Evolutionary conservation across 2,797 vertebrate genomes (phyloP).

Genomic region (Acrossocheilus fasciatus): DNA sequence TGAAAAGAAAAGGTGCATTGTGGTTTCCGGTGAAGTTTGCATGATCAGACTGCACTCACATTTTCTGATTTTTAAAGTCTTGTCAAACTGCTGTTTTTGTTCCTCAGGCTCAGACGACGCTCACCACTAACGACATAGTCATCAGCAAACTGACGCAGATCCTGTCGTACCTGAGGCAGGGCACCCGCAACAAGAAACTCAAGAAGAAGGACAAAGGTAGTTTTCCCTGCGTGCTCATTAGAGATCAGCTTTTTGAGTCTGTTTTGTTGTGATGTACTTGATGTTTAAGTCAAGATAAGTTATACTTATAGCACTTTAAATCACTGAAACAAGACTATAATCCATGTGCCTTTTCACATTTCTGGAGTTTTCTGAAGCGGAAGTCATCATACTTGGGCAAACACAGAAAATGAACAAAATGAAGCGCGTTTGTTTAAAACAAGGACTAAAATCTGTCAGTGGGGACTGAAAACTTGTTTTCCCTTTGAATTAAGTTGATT

Average conservation of each 20-base stretch:
- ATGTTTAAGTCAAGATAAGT: neutral
- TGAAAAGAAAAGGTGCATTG: neutral
- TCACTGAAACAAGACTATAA: neutral
- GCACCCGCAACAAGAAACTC: conserved; percentile 96
- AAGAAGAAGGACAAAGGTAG: conserved; percentile 98
- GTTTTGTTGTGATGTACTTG: neutral
- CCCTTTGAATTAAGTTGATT: neutral
- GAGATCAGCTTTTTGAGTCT: neutral
- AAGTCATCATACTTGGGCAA: neutral
- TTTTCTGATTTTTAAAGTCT: neutral
- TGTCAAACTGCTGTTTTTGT: neutral
- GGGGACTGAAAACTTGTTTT: neutral
- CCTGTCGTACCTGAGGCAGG: conserved; percentile 95
- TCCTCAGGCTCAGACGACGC: conserved; percentile 93
- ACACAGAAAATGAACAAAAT: neutral
- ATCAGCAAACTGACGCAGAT: conserved; percentile 98
- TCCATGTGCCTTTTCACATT: neutral
- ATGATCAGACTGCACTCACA: no score
- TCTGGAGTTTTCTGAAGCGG: neutral
- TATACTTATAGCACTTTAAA: neutral
- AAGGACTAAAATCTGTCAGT: neutral
- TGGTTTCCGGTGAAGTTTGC: neutral
- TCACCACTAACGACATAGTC: conserved; percentile 98
- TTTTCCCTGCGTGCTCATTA: neutral
- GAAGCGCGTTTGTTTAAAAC: no score